Evolutionary conservation across 2,888 invertebrate species (phyloP).

Genomic region (Sinodicranocentrus sp.): DNA sequence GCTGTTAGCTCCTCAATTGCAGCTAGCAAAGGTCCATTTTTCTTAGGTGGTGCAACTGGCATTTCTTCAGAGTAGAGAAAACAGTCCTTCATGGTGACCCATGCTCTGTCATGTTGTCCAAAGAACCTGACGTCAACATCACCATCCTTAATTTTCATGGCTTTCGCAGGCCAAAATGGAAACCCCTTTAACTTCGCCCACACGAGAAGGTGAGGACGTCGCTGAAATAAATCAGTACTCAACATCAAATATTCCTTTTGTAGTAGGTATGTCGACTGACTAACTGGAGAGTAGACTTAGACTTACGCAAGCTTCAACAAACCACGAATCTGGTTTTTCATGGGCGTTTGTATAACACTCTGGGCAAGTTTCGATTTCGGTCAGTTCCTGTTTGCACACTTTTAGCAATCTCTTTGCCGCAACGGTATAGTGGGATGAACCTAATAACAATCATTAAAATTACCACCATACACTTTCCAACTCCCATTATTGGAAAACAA

Average conservation of each 20-base stretch:
- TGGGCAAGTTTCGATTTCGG: conserved; percentile 95
- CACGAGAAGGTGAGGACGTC: conserved; percentile 91
- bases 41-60: conserved; percentile 79
- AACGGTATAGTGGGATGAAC: conserved; percentile 80
- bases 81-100: conserved; percentile 91
- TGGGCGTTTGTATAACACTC: conserved; percentile 94
- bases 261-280: background rate
- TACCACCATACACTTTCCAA: no score
- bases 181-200: conserved; percentile 99
- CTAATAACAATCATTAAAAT: conserved; percentile 80
- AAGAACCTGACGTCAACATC: conserved; percentile 95
- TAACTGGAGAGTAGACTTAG: background rate
- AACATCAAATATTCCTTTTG: conserved; percentile 12
- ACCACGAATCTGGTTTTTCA: conserved; percentile 89
- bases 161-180: conserved; percentile 98
- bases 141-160: conserved; percentile 85
- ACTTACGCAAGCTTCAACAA: conserved; percentile 91
- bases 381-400: conserved; percentile 91
- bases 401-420: conserved; percentile 89
- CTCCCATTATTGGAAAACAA: no score
- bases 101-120: conserved; percentile 95
- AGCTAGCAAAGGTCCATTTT: conserved; percentile 82
- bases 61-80: conserved; percentile 87
- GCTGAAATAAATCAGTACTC: conserved; percentile 78
- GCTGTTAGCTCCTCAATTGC: conserved; percentile 87